Conservation (phyloP, 2,888 invertebrate species). For the Tenthredo distinguenda region DNA sequence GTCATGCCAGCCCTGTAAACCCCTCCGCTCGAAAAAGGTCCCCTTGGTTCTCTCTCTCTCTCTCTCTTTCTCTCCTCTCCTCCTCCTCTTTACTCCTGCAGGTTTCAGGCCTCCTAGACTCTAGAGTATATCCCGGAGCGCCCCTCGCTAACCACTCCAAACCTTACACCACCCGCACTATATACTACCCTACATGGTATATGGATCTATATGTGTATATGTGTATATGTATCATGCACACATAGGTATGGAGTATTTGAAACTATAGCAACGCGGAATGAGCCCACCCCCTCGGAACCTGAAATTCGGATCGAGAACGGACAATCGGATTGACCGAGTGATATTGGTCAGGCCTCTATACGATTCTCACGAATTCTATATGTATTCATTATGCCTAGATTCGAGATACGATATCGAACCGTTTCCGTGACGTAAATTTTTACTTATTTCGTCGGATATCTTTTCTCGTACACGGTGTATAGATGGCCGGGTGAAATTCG, state of each 20-base stretch:
- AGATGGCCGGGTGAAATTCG: too few species aligned
- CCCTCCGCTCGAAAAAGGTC: slow-evolving; percentile 54
- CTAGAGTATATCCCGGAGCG: slow-evolving; percentile 39
- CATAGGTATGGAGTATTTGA: slow-evolving; percentile 21
- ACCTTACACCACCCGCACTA: slow-evolving; percentile 34
- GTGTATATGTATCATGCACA: background rate
- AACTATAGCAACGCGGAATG: slow-evolving; percentile 51
- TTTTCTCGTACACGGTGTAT: too few species aligned
- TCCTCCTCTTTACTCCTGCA: background rate
- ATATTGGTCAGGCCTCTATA: slow-evolving; percentile 20
- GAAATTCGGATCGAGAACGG: slow-evolving; percentile 44
- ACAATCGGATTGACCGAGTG: slow-evolving; percentile 46
- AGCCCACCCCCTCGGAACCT: background rate
- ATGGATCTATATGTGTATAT: background rate
- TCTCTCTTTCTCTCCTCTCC: background rate
- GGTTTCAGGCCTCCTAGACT: slow-evolving; percentile 21
- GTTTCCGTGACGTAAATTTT: background rate
- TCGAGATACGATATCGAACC: slow-evolving; percentile 24
- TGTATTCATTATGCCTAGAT: slow-evolving; percentile 19
- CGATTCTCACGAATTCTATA: background rate
- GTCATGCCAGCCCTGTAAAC: slow-evolving; percentile 75
- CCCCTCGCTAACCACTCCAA: slow-evolving; percentile 49
- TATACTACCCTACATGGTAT: background rate
- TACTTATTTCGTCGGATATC: too few species aligned
- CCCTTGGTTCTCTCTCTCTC: slow-evolving; percentile 20